phyloP scores from a whole-genome alignment of 2,888 invertebrate genomes.

The Pollenia angustigena region DNA sequence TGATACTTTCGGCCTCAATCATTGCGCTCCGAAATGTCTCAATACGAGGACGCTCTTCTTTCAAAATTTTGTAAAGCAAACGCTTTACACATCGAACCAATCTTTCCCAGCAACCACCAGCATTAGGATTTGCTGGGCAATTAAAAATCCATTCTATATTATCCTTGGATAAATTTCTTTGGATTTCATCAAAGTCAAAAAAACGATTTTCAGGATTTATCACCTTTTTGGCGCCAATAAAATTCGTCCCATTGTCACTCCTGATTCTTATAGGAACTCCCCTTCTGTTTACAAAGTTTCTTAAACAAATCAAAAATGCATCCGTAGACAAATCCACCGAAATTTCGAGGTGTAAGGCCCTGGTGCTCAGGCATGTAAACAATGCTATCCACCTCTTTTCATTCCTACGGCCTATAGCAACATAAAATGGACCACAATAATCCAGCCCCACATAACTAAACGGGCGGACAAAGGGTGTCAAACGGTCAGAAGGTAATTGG shows the following conservation, averaged over 20 bases:
- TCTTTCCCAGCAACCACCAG: no score
- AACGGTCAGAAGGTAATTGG: no score
- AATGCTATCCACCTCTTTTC: no score
- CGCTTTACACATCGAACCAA: no score
- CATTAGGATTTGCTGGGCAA: no score
- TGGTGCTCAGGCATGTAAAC: conserved; percentile 39
- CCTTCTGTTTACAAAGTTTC: conserved; percentile 11
- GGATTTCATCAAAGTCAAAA: conserved; percentile 1
- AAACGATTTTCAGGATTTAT: conserved; percentile 14
- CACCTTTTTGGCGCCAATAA: conserved; percentile 40
- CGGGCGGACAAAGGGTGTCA: no score
- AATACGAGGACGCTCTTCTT: no score
- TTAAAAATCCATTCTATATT: conserved; percentile 52
- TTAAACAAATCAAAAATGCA: no score
- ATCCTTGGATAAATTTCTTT: not conserved
- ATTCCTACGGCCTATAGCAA: no score
- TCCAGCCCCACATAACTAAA: conserved; percentile 39
- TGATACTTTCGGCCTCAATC: no score
- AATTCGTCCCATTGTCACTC: not conserved
- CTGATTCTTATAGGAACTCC: conserved; percentile 25
- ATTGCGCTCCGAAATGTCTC: no score
- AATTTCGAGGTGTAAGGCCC: conserved; percentile 70
- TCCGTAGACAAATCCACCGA: conserved; percentile 22
- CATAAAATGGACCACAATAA: conserved; percentile 69
- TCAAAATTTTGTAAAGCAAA: no score